These are phyloP conservation scores for Ormyrus thymus DNA, from an alignment of 2,888 invertebrate species.

Conservation along the genomic window DNA sequence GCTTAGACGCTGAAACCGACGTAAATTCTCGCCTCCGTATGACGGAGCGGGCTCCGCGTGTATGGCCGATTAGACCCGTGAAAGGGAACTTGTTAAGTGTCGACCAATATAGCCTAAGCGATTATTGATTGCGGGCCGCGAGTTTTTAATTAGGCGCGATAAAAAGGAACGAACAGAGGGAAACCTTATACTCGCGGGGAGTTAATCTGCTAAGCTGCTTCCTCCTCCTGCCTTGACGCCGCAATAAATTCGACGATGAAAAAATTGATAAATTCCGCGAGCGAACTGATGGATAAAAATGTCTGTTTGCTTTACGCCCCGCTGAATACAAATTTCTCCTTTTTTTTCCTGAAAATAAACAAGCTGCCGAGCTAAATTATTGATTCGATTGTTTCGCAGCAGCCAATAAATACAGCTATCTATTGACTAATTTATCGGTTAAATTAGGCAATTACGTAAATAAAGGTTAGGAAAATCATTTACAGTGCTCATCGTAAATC, in stretches of 20 bases:
- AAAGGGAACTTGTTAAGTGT: slow-evolving; percentile 18
- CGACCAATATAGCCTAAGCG: not conserved
- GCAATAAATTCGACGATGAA: not conserved
- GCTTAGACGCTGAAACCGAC: slow-evolving; percentile 10
- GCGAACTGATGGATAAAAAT: not conserved
- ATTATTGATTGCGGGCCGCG: slow-evolving; percentile 10
- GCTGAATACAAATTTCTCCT: slow-evolving; percentile 39
- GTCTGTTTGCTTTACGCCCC: slow-evolving; percentile 39
- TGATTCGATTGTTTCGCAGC: too few species aligned
- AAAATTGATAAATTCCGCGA: slow-evolving; percentile 6
- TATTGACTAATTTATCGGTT: too few species aligned
- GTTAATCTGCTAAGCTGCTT: slow-evolving; percentile 23
- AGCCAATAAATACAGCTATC: too few species aligned
- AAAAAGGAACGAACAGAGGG: not conserved
- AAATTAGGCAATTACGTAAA: too few species aligned
- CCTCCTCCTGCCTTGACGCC: too few species aligned
- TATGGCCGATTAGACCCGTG: not conserved
- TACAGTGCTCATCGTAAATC: too few species aligned
- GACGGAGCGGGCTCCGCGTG: slow-evolving; percentile 1
- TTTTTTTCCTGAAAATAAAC: not conserved
- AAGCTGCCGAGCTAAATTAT: not conserved
- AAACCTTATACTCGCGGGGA: slow-evolving; percentile 3
- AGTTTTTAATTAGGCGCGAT: not conserved
- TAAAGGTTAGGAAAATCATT: too few species aligned
- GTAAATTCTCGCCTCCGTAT: slow-evolving; percentile 18